Percentiles rank a stretch among this genome's conserved stretches.
These are phyloP conservation scores for Carposina sasakii DNA, from an alignment of 1,140 invertebrate species.

Conservation along the genomic window DNA sequence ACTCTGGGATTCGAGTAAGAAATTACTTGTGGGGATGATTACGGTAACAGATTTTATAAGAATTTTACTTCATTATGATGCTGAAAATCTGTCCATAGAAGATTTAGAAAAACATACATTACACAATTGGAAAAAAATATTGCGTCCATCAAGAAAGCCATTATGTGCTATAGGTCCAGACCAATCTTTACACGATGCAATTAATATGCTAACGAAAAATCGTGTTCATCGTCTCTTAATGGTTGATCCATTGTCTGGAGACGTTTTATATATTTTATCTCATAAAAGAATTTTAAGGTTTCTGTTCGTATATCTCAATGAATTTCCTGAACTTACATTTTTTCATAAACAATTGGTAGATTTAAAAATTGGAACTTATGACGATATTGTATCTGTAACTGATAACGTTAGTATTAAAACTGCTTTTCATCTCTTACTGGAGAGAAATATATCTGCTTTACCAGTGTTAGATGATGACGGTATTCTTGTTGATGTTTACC, in stretches of 20 bases:
- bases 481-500: constrained; percentile 57
- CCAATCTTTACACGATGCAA: constrained; percentile 63
- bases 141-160: constrained; percentile 50
- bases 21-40: constrained; percentile 61
- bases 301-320: constrained; percentile 64
- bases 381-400: constrained; percentile 55
- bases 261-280: constrained; percentile 63
- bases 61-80: constrained; percentile 54
- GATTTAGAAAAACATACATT: constrained; percentile 61
- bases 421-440: constrained; percentile 58
- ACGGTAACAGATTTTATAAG: constrained; percentile 65
- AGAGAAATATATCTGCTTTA: constrained; percentile 63
- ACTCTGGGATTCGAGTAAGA: constrained; percentile 62
- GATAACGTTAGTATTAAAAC: constrained; percentile 53
- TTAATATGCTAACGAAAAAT: constrained; percentile 59
- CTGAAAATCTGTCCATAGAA: constrained; percentile 56
- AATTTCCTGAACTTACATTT: constrained; percentile 66
- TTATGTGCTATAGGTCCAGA: constrained; percentile 56
- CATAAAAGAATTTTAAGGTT: constrained; percentile 66
- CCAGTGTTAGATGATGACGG: constrained; percentile 59
- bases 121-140: constrained; percentile 61
- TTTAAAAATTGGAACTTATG: constrained; percentile 62
- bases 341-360: constrained; percentile 58
- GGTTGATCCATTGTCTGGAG: constrained; percentile 56
- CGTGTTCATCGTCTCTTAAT: constrained; percentile 60